Evolutionary conservation across 1,140 invertebrate species (phyloP), one percentile per base, ranked within the genome.

Genomic region (Conus ventricosus): DNA sequence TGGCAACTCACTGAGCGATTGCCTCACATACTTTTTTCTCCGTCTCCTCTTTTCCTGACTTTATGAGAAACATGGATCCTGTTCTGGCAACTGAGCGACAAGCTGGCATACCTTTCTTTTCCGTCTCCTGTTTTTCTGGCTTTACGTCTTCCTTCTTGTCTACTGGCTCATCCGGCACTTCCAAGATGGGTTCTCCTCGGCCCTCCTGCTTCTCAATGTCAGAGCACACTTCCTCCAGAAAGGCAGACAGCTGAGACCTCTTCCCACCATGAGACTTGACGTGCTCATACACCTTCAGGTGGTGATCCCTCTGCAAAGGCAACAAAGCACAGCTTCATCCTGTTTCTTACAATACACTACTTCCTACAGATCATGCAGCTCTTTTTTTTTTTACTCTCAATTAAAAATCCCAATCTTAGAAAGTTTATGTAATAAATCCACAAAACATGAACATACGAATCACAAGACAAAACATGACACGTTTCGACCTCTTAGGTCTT

Each of bases 241-340:
- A 81, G 76, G 87, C 88, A 55, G 86, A 91, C 51, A 91, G 75
- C 53, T 92, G 91, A 0, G 92, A 92, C 76, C 92, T 93, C 83
- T 92, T 93, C 20, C 87, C 90, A 20, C 87, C 89, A 78, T 87
- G 89, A 15, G 83, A 75, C 25, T 57, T 89, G 75, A 92, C 57
- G 71, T 91, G 90, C 5, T 88, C 53, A 53, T 91, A 90, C 4
- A 88, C 88, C 5, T 87, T 63, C 23, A 87, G 71, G 55, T 91
- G 84, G 55, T 91, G 81, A 10, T 88, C 84, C 89, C 91, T 90
- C 92, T 93, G 90, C 11, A 85, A 87, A 89, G 84, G 27, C 82
- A 25, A 83, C 60, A 84, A 51, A 75, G 54, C 39, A 51, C 20
- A 84, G 13, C 13, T 57, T 84, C 39, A 20, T 13, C n/a, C 10